Percentiles rank a stretch among this genome's conserved stretches.
phyloP scores from a whole-genome alignment of 2,797 vertebrate species.

The Tarsius wallacei region DNA sequence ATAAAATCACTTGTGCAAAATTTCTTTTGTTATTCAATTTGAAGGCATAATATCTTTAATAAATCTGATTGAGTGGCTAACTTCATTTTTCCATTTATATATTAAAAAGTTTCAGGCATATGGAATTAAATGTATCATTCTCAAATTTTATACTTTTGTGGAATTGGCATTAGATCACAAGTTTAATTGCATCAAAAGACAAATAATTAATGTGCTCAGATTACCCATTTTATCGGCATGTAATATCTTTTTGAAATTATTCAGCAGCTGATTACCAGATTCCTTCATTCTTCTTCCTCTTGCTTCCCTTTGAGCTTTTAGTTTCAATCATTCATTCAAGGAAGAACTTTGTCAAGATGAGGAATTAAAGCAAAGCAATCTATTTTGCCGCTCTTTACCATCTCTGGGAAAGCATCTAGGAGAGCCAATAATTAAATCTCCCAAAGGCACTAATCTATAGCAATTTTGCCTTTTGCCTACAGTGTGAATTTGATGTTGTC shows the following conservation, averaged over 20 bases:
- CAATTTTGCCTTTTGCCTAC: background rate
- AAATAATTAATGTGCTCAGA: background rate
- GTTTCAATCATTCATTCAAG: conserved; percentile 37
- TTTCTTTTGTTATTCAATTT: conserved; percentile 50
- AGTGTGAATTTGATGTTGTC: background rate
- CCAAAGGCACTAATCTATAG: background rate
- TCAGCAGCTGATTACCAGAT: background rate
- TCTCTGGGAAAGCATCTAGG: conserved; percentile 2
- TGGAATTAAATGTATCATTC: conserved; percentile 37
- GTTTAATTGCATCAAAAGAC: conserved; percentile 12
- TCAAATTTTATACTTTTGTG: conserved; percentile 19
- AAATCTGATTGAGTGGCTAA: conserved; percentile 29
- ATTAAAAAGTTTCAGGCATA: background rate
- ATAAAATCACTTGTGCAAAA: background rate
- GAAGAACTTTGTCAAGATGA: conserved; percentile 50
- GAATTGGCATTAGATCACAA: conserved; percentile 3
- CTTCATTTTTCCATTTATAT: conserved; percentile 58
- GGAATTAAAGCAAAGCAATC: conserved; percentile 28
- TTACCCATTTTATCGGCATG: background rate
- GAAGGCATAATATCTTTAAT: conserved; percentile 34
- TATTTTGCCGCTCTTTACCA: background rate
- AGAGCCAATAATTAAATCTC: background rate
- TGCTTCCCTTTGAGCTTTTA: conserved; percentile 12
- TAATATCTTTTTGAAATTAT: conserved; percentile 28
- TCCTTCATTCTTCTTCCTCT: background rate